Evolutionary conservation across 2,797 vertebrate genomes (phyloP), one percentile per base, ranked within the genome.

Genomic region (Sardinella longiceps): DNA sequence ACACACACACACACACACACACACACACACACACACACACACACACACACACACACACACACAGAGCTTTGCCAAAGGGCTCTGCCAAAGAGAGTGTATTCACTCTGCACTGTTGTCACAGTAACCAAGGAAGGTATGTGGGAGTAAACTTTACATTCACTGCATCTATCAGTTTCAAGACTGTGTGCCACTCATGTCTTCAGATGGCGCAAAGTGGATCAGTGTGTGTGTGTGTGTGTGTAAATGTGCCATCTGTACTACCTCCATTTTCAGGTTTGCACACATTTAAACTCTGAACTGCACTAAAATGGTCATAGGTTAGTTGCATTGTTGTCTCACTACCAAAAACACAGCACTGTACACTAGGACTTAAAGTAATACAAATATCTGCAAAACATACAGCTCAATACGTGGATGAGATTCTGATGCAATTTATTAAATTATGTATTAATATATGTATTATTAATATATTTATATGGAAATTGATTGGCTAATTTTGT

Each of bases 71-170:
- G 43, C 43, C 43, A 48, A 12, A 51, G 18, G 15, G 30, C 30
- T 70, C 37, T 70, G 15, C 70, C 70, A 77, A 77, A 7, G 45
- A 20, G 2, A 48, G 12, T 80, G 77, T 45, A 81, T 82, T 80
- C 63, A 30, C 53, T 58, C 70, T 28, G 82, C 80, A 70, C 81
- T 48, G 60, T 88, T 90, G 84, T 88, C 86, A 87, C 81, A 85
- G 87, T 85, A 87, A 88, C 88, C 81, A 84, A 50, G 56, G 66
- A 53, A 83, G 74, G 88, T 7, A 86, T 84, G 83, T 80, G 63
- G 23, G 51, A 81, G 82, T 25, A 46, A 82, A 43, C 53, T 53
- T 20, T 77, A 77, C 70, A 77, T 43, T 23, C 28, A 56, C 66
- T 80, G 58, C 33, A 56, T 53, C 77, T 83, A 74, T 82, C 82